Conservation (phyloP, 2,113 vertebrate species). For the Cranoglanis bouderius region DNA sequence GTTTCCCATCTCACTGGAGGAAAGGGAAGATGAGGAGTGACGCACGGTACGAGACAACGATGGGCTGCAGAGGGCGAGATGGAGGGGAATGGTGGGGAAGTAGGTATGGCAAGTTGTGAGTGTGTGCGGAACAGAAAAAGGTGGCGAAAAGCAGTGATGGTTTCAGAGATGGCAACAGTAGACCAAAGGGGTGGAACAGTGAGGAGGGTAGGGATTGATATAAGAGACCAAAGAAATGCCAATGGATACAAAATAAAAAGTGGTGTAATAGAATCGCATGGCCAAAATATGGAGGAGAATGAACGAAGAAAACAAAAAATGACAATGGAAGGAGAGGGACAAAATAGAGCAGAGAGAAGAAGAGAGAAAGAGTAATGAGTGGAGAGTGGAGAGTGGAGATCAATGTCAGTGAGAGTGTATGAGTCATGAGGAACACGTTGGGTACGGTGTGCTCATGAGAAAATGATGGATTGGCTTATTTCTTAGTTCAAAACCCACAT, state of each 20-base stretch:
- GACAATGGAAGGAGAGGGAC: not conserved
- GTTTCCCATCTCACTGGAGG: constrained; percentile 88
- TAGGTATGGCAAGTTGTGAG: not conserved
- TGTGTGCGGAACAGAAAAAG: not conserved
- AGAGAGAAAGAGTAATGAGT: constrained; percentile 16
- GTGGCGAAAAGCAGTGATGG: not conserved
- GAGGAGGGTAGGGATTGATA: not conserved
- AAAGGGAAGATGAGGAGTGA: constrained; percentile 90
- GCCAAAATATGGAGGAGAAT: not conserved
- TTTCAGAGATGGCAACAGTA: not conserved
- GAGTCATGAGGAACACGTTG: constrained; percentile 20
- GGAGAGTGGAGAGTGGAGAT: constrained; percentile 22
- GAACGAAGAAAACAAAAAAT: not conserved
- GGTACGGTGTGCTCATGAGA: no score
- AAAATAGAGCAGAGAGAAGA: constrained; percentile 30
- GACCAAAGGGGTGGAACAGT: not conserved
- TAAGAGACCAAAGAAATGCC: not conserved
- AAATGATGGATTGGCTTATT: not conserved
- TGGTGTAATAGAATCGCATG: not conserved
- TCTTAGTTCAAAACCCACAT: constrained; percentile 14
- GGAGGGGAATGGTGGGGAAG: constrained; percentile 51
- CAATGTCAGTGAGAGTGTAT: constrained; percentile 7
- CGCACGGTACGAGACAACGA: constrained; percentile 83
- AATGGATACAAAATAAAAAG: not conserved
- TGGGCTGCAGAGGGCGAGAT: constrained; percentile 71